Evolutionary conservation across 2,113 vertebrate genomes (phyloP).

Genomic region (Engystomops pustulosus): DNA sequence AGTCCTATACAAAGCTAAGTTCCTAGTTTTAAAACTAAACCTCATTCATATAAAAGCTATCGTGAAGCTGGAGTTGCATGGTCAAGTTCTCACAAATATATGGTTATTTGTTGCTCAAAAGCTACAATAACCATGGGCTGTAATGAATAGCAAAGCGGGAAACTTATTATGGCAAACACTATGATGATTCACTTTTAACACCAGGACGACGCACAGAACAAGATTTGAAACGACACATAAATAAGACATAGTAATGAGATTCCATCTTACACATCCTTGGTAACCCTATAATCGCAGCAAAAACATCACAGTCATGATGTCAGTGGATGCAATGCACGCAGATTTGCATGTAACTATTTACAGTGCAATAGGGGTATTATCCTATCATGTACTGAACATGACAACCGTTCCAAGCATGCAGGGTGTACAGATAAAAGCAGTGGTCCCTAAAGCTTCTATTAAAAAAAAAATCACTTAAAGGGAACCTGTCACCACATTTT

Average conservation of each 20-base stretch:
- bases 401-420: neutral
- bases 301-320: constrained; percentile 11
- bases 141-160: too few species aligned
- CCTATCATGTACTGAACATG: neutral
- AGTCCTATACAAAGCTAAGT: too few species aligned
- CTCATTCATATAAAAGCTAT: too few species aligned
- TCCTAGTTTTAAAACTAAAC: too few species aligned
- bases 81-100: too few species aligned
- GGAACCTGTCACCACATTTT: neutral
- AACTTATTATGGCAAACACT: too few species aligned
- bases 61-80: too few species aligned
- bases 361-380: neutral
- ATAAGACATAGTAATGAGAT: constrained; percentile 22
- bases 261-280: neutral
- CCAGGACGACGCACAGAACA: neutral
- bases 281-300: constrained; percentile 45
- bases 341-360: neutral
- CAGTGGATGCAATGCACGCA: neutral
- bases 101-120: too few species aligned
- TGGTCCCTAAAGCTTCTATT: neutral
- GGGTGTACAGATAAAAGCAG: neutral
- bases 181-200: neutral
- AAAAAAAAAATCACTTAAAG: too few species aligned
- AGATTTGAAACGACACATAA: constrained; percentile 23
- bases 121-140: too few species aligned